Conservation (phyloP, 2,888 invertebrate species). For the Dryobota labecula region DNA sequence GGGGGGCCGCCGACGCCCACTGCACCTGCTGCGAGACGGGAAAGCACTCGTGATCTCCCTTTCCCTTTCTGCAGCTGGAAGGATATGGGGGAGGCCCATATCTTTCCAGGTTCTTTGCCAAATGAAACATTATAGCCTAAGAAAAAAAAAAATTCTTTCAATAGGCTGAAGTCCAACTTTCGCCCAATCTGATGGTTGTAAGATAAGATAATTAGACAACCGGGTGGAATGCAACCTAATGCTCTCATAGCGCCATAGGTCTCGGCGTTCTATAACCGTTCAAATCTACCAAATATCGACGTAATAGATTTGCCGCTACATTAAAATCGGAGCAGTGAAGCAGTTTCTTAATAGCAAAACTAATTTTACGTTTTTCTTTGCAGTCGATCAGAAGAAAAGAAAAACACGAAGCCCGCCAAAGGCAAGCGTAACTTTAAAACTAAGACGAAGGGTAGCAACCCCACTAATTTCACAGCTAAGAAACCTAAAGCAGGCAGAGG, state of each 20-base stretch:
- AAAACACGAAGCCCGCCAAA: slow-evolving; percentile 78
- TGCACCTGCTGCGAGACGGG: too few relatives aligned
- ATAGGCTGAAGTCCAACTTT: not conserved
- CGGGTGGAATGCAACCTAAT: not conserved
- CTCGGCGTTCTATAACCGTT: not conserved
- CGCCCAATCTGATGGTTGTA: not conserved
- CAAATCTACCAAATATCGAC: not conserved
- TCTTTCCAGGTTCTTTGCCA: not conserved
- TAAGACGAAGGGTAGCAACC: slow-evolving; percentile 80
- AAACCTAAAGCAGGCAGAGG: slow-evolving; percentile 93
- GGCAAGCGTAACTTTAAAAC: slow-evolving; percentile 69
- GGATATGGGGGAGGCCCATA: not conserved
- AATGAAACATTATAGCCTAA: not conserved
- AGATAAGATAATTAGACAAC: not conserved
- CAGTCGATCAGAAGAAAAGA: slow-evolving; percentile 90
- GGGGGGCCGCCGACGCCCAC: too few relatives aligned
- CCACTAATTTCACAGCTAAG: slow-evolving; percentile 85
- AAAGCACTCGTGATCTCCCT: too few relatives aligned
- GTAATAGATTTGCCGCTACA: not conserved
- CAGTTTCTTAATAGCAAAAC: too few relatives aligned
- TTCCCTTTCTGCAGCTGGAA: too few relatives aligned
- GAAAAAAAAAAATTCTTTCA: not conserved
- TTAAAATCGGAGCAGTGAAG: not conserved
- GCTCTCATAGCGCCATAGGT: not conserved
- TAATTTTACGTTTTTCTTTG: slow-evolving; percentile 58